phyloP scores from a whole-genome alignment of 2,113 vertebrate species.

The Heteronetta atricapilla region DNA sequence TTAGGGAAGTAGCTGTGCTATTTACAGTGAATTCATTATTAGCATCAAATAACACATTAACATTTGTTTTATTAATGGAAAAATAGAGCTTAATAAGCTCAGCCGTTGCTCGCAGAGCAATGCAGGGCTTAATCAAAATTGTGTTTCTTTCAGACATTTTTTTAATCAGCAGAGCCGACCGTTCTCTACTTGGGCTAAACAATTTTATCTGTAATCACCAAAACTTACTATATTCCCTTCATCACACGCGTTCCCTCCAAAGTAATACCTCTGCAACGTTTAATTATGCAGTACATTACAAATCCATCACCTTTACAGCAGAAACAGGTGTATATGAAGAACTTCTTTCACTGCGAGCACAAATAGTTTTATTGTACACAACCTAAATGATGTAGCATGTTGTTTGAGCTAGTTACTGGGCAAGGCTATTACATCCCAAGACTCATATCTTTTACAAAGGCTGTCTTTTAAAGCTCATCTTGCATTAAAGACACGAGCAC shows the following conservation, averaged over 20 bases:
- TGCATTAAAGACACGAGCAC: background rate
- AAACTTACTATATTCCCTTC: slow-evolving; percentile 5
- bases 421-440: background rate
- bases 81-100: slow-evolving; percentile 23
- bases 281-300: slow-evolving; percentile 36
- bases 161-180: background rate
- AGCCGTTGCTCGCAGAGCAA: background rate
- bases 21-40: slow-evolving; percentile 33
- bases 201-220: background rate
- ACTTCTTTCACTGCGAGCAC: background rate
- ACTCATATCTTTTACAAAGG: background rate
- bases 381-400: background rate
- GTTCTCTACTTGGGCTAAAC: background rate
- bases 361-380: background rate
- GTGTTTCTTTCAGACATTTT: background rate
- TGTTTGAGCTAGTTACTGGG: background rate
- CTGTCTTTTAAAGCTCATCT: background rate
- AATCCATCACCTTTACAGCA: background rate
- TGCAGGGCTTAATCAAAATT: slow-evolving; percentile 11
- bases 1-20: background rate
- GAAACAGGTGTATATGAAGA: background rate
- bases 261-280: background rate
- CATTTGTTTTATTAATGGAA: slow-evolving; percentile 52
- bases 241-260: background rate
- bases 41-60: slow-evolving; percentile 45